Evolutionary conservation across 2,797 vertebrate genomes (phyloP).

Genomic region (Catharus ustulatus): DNA sequence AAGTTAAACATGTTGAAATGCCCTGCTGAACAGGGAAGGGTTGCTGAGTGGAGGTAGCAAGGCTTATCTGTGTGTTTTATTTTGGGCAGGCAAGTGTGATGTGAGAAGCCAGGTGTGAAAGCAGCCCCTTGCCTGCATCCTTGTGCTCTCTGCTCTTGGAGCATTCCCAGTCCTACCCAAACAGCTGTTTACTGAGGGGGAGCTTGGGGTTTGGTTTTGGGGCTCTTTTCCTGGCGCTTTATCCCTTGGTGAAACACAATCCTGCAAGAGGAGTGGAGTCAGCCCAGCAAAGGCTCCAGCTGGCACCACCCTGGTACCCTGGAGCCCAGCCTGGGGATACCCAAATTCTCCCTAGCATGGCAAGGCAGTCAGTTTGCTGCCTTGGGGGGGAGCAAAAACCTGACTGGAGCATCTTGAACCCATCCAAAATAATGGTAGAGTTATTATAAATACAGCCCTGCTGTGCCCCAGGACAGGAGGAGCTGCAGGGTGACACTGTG

Average conservation of each 20-base stretch:
- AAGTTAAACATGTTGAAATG: background rate
- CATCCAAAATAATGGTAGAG: background rate
- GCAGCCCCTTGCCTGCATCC: background rate
- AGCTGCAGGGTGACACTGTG: background rate
- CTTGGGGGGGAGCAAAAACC: background rate
- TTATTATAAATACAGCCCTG: background rate
- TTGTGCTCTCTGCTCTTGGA: rapidly evolving
- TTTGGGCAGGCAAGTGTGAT: background rate
- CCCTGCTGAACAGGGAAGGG: background rate
- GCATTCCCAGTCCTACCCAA: background rate
- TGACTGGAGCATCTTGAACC: background rate
- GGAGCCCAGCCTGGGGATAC: background rate
- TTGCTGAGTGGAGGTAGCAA: rapidly evolving
- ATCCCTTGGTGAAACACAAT: background rate
- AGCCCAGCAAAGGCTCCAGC: background rate
- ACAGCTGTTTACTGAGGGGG: background rate
- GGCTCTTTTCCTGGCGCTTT: background rate
- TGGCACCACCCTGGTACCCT: background rate
- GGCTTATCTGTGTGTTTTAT: background rate
- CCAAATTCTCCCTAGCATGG: rapidly evolving
- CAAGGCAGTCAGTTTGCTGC: background rate
- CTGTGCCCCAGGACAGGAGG: background rate
- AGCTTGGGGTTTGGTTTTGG: background rate
- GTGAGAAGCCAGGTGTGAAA: background rate
- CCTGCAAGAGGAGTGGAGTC: background rate